These are phyloP conservation scores for Cheilosia vernalis DNA, from an alignment of 2,888 invertebrate genomes.

Conservation along the genomic window DNA sequence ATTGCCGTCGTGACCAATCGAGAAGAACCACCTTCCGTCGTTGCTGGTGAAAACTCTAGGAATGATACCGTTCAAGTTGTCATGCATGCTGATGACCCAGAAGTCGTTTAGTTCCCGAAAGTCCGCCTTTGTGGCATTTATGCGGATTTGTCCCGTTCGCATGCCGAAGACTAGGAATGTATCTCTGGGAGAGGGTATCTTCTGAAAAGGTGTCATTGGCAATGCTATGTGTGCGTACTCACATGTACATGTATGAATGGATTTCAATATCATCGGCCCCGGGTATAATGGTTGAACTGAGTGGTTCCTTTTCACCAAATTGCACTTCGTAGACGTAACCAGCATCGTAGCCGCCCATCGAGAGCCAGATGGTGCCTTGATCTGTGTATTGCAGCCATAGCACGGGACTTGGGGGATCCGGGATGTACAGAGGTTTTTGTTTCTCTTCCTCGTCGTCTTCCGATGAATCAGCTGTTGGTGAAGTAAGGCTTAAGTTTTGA, in stretches of 20 bases:
- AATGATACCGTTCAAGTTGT: conserved; percentile 88
- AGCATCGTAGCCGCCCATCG: conserved; percentile 87
- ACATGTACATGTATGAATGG: conserved; percentile 85
- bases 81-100: conserved; percentile 90
- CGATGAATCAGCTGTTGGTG: conserved; percentile 83
- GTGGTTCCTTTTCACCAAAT: conserved; percentile 83
- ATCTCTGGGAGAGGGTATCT: conserved; percentile 79
- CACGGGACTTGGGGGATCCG: conserved; percentile 85
- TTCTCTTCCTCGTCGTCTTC: conserved; percentile 84
- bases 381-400: conserved; percentile 85
- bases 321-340: conserved; percentile 87
- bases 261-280: conserved; percentile 86
- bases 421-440: conserved; percentile 85
- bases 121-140: conserved; percentile 84
- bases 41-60: conserved; percentile 86
- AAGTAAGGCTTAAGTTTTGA: background rate
- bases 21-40: conserved; percentile 85
- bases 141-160: conserved; percentile 86
- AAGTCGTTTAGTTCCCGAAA: conserved; percentile 86
- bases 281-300: conserved; percentile 83
- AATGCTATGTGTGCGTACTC: conserved; percentile 76
- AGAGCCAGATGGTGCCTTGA: conserved; percentile 85
- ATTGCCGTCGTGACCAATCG: conserved; percentile 90
- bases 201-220: background rate
- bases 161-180: conserved; percentile 86